Evolutionary conservation across 1,140 invertebrate genomes (phyloP), one percentile per base, ranked within the genome.

Genomic region (Anoplolepis gracilipes): DNA sequence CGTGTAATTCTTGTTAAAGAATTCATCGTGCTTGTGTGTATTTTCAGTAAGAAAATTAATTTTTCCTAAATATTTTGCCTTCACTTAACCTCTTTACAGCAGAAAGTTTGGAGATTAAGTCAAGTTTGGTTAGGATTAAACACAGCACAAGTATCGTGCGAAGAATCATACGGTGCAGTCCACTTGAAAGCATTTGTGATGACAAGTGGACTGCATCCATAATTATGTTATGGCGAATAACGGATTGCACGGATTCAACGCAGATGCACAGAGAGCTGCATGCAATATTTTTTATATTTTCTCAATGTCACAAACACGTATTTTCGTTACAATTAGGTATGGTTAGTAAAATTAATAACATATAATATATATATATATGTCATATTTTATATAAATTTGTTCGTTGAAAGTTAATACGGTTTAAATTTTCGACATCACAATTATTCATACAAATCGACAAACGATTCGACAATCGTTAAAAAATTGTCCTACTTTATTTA

Each of bases 11-110:
- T 49, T 6, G 59, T 72, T 22, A 90, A 79, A 65, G 30, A 57
- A 46, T 89, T 89, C 88, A 90, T 90, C 10, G 13, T 70, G 6
- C 7, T 8, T 61, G 2, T 33, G 33, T 49, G 16, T 46, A 16
- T 49, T 49, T 46, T 46, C 3, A 46, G 4, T 46, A 46, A 64
- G 0, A 36, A 65, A 42, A 62, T n/a, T 30, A 22, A 46, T 59
- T 10, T 42, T 42, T 53, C 13, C 16, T 28, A 42, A 59, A n/a
- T 70, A n/a, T 5, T n/a, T 28, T 46, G 42, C 16, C 8, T 25
- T n/a, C 10, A n/a, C 2, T 79, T 42, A 61, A 82, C 69, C 46
- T 46, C 30, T 25, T 30, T 53, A 33, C 7, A 59, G 13, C 22
- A 19, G 1, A 53, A 6, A 57, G 22, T 33, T 81, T 81, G 6